Conservation (phyloP, 2,113 vertebrate genomes). For the Catharus minimus region DNA sequence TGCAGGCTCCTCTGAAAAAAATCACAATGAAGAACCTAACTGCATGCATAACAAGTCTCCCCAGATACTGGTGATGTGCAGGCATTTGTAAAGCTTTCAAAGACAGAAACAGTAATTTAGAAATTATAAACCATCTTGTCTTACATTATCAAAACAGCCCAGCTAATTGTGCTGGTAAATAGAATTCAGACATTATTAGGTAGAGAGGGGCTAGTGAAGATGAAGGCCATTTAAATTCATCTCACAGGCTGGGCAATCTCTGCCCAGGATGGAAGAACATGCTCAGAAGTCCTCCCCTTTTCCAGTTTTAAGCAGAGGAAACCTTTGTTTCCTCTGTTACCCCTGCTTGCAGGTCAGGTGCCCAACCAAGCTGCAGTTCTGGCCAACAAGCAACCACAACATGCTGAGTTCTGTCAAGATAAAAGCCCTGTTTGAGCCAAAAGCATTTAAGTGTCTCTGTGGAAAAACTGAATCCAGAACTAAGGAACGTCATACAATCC, state of each 20-base stretch:
- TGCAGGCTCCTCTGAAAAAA: not conserved
- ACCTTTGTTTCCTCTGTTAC: not conserved
- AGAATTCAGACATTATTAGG: not conserved
- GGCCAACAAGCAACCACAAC: constrained; percentile 33
- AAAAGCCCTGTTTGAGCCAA: not conserved
- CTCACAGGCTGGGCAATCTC: not conserved
- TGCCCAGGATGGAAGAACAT: not conserved
- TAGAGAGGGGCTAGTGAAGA: not conserved
- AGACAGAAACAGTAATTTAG: not conserved
- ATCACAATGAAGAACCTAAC: not conserved
- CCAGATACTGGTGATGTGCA: not conserved
- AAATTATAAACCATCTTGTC: not conserved
- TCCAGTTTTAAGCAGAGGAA: not conserved
- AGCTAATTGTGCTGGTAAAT: not conserved
- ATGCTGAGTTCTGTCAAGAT: constrained; percentile 27
- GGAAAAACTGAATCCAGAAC: constrained; percentile 31
- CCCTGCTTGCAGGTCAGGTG: constrained; percentile 25
- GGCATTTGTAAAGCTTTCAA: not conserved
- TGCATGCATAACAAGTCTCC: not conserved
- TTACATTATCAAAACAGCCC: not conserved
- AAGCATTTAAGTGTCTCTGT: not conserved
- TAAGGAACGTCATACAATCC: not conserved
- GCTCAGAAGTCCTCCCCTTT: not conserved
- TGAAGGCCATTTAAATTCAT: not conserved
- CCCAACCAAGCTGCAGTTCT: not conserved